These are phyloP conservation scores for Brachypalpus laphriformis DNA, from an alignment of 2,888 invertebrate genomes.

Conservation along the genomic window DNA sequence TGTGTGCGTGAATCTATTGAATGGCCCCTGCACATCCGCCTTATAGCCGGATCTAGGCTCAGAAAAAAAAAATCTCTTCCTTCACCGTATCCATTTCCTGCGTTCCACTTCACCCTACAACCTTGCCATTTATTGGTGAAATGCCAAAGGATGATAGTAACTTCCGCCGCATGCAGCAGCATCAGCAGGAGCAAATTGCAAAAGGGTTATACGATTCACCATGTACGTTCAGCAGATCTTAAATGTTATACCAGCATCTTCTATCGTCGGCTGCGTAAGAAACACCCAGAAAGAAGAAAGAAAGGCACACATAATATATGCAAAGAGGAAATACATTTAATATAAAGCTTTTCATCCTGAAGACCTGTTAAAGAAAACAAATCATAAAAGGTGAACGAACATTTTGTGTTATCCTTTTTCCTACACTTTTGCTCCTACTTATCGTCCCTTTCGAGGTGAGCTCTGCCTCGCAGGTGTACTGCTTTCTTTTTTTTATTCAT, in stretches of 20 bases:
- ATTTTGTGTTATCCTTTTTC: constrained; percentile 63
- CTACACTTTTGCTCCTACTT: constrained; percentile 56
- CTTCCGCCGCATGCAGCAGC: constrained; percentile 56
- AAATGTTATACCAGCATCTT: constrained; percentile 29
- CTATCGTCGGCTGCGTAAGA: constrained; percentile 19
- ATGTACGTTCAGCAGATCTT: constrained; percentile 19
- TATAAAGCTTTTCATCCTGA: constrained; percentile 73
- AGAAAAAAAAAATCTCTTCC: constrained; percentile 2
- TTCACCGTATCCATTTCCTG: constrained; percentile 37
- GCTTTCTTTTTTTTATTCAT: neutral
- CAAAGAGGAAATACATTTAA: constrained; percentile 72
- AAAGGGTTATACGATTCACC: constrained; percentile 40
- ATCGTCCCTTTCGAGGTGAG: constrained; percentile 52
- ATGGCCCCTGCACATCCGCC: constrained; percentile 13
- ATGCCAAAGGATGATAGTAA: constrained; percentile 55
- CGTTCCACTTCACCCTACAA: constrained; percentile 17
- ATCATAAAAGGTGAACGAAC: constrained; percentile 72
- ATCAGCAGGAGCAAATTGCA: constrained; percentile 59
- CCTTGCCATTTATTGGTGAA: constrained; percentile 38
- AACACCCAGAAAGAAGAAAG: neutral
- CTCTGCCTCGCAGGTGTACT: constrained; percentile 13
- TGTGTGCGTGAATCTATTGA: constrained; percentile 50
- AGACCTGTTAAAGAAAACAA: constrained; percentile 73
- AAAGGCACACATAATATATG: constrained; percentile 66
- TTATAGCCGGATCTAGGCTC: constrained; percentile 33